phyloP scores from a whole-genome alignment of 92 coral and sea anemone species.

The Actinernus sp. region DNA sequence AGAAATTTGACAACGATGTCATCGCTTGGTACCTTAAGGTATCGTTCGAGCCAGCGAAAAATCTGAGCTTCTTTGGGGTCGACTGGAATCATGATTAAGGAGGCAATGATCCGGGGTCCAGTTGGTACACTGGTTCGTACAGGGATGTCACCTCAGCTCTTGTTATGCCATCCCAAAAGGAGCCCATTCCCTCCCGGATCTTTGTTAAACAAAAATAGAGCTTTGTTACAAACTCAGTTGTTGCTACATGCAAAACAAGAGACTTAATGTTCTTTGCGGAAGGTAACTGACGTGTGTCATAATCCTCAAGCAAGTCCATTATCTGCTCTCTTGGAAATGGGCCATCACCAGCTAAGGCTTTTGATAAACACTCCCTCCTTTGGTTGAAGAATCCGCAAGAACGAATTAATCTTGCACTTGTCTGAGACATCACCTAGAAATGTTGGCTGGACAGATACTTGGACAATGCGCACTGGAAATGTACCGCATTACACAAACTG shows the following conservation, averaged over 20 bases:
- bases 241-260: conserved; percentile 2
- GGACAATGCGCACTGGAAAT: conserved; percentile 41
- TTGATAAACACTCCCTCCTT: conserved; percentile 22
- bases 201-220: conserved; percentile 24
- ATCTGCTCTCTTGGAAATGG: conserved; percentile 27
- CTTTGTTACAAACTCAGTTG: conserved; percentile 33
- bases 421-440: conserved; percentile 44
- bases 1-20: conserved; percentile 37
- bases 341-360: conserved; percentile 29
- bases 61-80: conserved; percentile 48
- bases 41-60: conserved; percentile 51
- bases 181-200: conserved; percentile 44
- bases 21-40: conserved; percentile 40
- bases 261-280: conserved; percentile 26
- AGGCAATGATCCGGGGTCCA: conserved; percentile 16
- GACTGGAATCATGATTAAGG: conserved; percentile 4
- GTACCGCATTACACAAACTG: conserved; percentile 39
- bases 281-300: conserved; percentile 39
- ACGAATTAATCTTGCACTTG: conserved; percentile 27
- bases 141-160: conserved; percentile 26
- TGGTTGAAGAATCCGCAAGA: conserved; percentile 26
- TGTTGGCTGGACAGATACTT: conserved; percentile 42
- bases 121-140: conserved; percentile 48
- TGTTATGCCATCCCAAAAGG: conserved; percentile 27
- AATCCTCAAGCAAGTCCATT: conserved; percentile 40